Evolutionary conservation across 2,888 invertebrate species (phyloP).

Genomic region (Synergus japonicus): DNA sequence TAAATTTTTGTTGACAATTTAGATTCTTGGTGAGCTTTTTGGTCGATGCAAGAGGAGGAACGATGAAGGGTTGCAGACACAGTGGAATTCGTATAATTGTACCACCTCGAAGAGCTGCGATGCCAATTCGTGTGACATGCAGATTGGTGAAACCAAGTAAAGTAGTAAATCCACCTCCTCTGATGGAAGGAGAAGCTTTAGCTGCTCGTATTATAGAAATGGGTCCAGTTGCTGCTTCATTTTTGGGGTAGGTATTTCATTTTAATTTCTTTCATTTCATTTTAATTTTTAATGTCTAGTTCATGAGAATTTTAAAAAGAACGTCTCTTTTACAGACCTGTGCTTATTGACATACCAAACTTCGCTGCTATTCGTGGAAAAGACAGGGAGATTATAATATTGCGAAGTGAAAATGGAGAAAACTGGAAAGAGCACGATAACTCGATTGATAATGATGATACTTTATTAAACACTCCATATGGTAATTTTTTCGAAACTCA

Average conservation of each 20-base stretch:
- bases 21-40: conserved; percentile 99
- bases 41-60: conserved; percentile 99
- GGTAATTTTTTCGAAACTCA: conserved; percentile 78
- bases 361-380: conserved; percentile 96
- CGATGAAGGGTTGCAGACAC: conserved; percentile 99
- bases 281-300: not conserved
- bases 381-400: conserved; percentile 96
- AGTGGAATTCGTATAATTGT: conserved; percentile 98
- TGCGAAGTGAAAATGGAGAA: conserved; percentile 98
- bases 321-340: conserved; percentile 83
- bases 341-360: conserved; percentile 97
- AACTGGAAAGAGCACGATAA: conserved; percentile 97
- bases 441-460: conserved; percentile 80
- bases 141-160: conserved; percentile 89
- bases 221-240: conserved; percentile 97
- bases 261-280: conserved; percentile 9
- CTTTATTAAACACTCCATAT: conserved; percentile 83
- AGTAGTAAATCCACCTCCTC: conserved; percentile 92
- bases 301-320: not conserved
- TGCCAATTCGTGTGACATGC: conserved; percentile 98
- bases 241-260: conserved; percentile 90
- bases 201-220: conserved; percentile 96
- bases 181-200: conserved; percentile 98
- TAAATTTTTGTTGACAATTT: not conserved
- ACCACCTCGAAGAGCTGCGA: conserved; percentile 95